Percentiles rank a stretch among this genome's conserved stretches.
phyloP scores from a whole-genome alignment of 2,113 vertebrate genomes.

The Myrmecobius fasciatus region DNA sequence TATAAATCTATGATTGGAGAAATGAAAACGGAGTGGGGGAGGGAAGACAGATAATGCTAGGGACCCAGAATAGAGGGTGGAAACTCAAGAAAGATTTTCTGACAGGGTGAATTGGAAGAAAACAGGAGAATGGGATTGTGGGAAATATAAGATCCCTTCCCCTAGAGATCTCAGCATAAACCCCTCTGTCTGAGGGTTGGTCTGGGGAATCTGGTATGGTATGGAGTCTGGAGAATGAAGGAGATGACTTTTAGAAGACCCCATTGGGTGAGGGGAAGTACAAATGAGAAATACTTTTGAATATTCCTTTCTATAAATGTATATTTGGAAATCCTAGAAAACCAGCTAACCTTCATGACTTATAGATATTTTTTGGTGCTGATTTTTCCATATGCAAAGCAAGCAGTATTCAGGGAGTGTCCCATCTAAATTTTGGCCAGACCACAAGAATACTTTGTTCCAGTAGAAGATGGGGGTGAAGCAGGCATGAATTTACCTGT shows the following conservation, averaged over 20 bases:
- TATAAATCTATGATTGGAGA: not conserved
- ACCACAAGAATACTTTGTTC: not conserved
- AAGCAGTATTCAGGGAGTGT: not conserved
- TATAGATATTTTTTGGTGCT: not conserved
- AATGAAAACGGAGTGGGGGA: too few species aligned
- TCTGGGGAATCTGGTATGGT: not conserved
- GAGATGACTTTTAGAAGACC: not conserved
- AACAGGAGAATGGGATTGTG: not conserved
- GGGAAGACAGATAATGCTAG: not conserved
- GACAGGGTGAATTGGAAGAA: not conserved
- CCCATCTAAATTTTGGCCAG: not conserved
- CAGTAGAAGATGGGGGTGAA: not conserved
- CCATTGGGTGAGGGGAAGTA: not conserved
- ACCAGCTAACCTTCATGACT: not conserved
- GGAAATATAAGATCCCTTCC: not conserved
- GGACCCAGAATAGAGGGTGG: not conserved
- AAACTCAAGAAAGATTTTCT: slow-evolving; percentile 22
- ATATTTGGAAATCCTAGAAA: not conserved
- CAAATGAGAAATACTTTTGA: not conserved
- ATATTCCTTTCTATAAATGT: not conserved
- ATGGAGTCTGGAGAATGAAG: not conserved
- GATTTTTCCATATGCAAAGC: not conserved
- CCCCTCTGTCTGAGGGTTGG: not conserved
- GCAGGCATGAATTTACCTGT: not conserved
- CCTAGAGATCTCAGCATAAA: not conserved